These are phyloP conservation scores for Oreochromis niloticus DNA, from an alignment of 2,113 vertebrate genomes.

Conservation along the genomic window DNA sequence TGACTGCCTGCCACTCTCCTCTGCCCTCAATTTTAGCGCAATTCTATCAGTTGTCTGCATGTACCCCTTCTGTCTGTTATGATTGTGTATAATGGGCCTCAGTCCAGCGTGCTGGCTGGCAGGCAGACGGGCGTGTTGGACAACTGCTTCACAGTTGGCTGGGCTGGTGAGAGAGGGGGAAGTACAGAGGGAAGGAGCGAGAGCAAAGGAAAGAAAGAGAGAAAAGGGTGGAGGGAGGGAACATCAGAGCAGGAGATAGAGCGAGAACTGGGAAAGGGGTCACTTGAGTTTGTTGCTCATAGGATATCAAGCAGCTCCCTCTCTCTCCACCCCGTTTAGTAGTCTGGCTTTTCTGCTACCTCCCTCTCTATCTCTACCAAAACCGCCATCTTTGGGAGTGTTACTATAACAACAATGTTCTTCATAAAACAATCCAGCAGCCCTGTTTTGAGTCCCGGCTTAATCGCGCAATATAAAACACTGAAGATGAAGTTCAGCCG, in stretches of 20 bases:
- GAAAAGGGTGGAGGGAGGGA: constrained; percentile 33
- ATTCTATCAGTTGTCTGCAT: constrained; percentile 57
- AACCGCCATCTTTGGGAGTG: constrained; percentile 62
- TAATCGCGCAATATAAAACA: constrained; percentile 28
- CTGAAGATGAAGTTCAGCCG: constrained; percentile 5
- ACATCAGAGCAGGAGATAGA: constrained; percentile 41
- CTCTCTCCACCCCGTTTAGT: constrained; percentile 60
- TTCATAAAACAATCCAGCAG: constrained; percentile 24
- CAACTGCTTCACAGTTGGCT: constrained; percentile 70
- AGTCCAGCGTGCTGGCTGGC: constrained; percentile 62
- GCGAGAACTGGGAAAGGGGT: constrained; percentile 60
- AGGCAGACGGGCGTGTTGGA: constrained; percentile 64
- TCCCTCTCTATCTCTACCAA: constrained; percentile 52
- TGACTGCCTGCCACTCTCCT: constrained; percentile 10
- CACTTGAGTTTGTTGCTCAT: constrained; percentile 76
- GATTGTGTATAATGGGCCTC: constrained; percentile 62
- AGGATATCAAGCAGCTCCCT: constrained; percentile 63
- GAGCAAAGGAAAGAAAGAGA: background rate
- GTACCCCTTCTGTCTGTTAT: constrained; percentile 60
- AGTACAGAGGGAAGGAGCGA: background rate
- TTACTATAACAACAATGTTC: constrained; percentile 48
- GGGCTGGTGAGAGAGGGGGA: constrained; percentile 32
- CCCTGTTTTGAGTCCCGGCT: background rate
- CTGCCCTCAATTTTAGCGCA: constrained; percentile 31
- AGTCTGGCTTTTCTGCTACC: constrained; percentile 48